Evolutionary conservation across 64 coral and sea anemone genomes (phyloP), one percentile per base, ranked within the genome.

Genomic region (Astreopora myriophthalma): DNA sequence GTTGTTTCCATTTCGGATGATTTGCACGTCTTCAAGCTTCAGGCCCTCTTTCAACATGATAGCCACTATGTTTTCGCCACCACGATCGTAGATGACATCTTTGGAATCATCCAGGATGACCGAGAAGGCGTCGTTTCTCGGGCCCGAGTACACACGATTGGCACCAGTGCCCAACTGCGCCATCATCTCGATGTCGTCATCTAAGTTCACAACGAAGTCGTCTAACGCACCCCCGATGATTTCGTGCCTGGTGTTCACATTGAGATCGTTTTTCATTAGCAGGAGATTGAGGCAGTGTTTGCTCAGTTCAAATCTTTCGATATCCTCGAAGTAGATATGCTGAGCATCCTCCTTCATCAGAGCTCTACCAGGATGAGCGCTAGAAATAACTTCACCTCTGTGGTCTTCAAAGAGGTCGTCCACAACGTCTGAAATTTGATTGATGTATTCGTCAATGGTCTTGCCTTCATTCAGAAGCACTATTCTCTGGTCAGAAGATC

Each of bases 271-370:
- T 27, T 0, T 9, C 2, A 87, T 6, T 12, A 87, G 38, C 2
- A 87, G 48, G 1, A 87, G 17, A 73, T 73, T 87, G 37, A 48
- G 23, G 5, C 17, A 17, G 28, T 87, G 64, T 72, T 73, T 65
- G 68, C 85, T 87, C 64, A 87, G 51, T 34, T 87, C 85, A 30
- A 87, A 70, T 17, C 85, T 66, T 19, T 66, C 80, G 14, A 85
- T 63, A 9, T 66, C 10, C 37, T 39, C 6, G 58, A 67, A 85
- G 12, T 38, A 17, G 22, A 85, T 85, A 12, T 85, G 49, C 23
- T 85, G 80, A 19, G 58, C 58, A 1, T 33, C 60, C n/a, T 74
- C 14, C 14, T 20, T 19, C 72, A 20, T 39, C 8, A 73, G 31
- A 73, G 70, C 30, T 12, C 31, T 49, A 63, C 8, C 11, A 14